Evolutionary conservation across 2,797 vertebrate genomes (phyloP).

Genomic region (Pseudopleuronectes americanus): DNA sequence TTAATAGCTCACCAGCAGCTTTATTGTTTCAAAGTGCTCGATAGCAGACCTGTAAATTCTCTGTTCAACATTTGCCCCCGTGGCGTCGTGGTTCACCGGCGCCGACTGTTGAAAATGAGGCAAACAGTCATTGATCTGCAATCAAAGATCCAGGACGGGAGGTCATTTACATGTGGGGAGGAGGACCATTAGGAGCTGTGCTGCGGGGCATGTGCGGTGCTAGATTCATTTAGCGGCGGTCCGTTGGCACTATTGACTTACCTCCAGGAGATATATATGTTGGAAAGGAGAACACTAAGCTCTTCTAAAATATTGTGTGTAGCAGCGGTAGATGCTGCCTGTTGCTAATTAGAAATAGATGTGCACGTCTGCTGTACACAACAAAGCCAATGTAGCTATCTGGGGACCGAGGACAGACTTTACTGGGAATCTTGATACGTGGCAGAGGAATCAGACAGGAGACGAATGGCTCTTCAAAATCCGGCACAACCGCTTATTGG

Average conservation of each 20-base stretch:
- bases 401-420: constrained; percentile 46
- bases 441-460: constrained; percentile 67
- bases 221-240: constrained; percentile 86
- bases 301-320: constrained; percentile 49
- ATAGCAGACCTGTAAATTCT: constrained; percentile 90
- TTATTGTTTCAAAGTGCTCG: constrained; percentile 93
- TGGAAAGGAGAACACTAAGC: constrained; percentile 26
- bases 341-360: constrained; percentile 74
- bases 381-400: constrained; percentile 70
- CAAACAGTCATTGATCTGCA: constrained; percentile 95
- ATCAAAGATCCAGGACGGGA: constrained; percentile 90
- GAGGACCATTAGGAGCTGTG: constrained; percentile 85
- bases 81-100: constrained; percentile 88
- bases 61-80: constrained; percentile 89
- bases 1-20: constrained; percentile 89
- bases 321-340: constrained; percentile 31
- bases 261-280: constrained; percentile 39
- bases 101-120: constrained; percentile 90
- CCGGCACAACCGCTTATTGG: constrained; percentile 70
- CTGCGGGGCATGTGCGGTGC: constrained; percentile 84
- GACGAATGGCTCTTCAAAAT: constrained; percentile 67
- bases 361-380: constrained; percentile 55
- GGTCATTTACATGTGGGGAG: constrained; percentile 92
- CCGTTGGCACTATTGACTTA: constrained; percentile 83
- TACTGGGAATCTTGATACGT: constrained; percentile 54